Conservation (phyloP, 2,113 vertebrate genomes). For the Hydrolagus affinis region DNA sequence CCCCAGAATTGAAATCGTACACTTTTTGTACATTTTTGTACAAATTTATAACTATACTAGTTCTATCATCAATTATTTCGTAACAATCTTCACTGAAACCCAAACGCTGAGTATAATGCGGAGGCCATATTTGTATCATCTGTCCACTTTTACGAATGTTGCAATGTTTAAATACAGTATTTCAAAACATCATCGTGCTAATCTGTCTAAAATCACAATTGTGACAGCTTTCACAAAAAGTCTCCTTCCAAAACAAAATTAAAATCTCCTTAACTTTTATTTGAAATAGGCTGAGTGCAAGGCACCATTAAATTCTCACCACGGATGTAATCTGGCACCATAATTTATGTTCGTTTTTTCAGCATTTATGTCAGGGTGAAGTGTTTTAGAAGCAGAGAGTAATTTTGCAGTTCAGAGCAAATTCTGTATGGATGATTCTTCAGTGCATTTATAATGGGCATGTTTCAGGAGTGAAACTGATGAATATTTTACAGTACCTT, state of each 20-base stretch:
- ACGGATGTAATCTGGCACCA: background rate
- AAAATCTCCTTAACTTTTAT: background rate
- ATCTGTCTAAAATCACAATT: background rate
- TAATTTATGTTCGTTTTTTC: background rate
- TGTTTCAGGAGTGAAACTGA: too few relatives aligned
- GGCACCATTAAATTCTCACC: background rate
- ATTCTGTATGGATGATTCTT: background rate
- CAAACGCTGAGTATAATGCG: too few relatives aligned
- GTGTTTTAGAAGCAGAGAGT: background rate
- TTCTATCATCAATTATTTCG: too few relatives aligned
- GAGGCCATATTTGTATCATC: too few relatives aligned
- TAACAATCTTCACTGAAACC: too few relatives aligned
- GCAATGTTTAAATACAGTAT: too few relatives aligned
- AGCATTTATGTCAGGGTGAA: background rate
- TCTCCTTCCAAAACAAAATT: background rate
- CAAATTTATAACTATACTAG: too few relatives aligned
- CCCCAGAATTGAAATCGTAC: too few relatives aligned
- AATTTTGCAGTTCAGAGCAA: background rate
- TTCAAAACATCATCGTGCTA: too few relatives aligned
- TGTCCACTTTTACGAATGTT: too few relatives aligned
- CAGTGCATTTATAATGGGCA: background rate
- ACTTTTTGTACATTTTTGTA: too few relatives aligned
- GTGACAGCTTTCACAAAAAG: background rate
- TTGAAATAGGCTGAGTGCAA: background rate
- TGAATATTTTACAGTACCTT: too few relatives aligned